These are phyloP conservation scores for Bubo bubo DNA, from an alignment of 2,113 vertebrate species.

Conservation along the genomic window DNA sequence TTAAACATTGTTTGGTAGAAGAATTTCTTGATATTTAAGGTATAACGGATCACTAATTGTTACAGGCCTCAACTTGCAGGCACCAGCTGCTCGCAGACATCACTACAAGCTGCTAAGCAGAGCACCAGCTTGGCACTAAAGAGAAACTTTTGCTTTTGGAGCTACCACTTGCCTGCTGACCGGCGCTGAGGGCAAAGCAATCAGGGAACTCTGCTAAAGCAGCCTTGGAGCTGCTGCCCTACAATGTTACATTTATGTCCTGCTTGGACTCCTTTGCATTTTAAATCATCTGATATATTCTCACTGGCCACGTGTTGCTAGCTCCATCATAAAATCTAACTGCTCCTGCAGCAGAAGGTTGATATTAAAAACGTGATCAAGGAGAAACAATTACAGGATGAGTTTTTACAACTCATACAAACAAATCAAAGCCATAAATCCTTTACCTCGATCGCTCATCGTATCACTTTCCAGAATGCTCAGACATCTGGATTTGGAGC, in stretches of 20 bases:
- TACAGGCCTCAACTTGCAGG: too few relatives aligned
- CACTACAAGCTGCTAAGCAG: not conserved
- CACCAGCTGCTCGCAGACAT: too few relatives aligned
- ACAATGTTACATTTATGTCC: rapidly evolving
- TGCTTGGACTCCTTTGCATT: rapidly evolving
- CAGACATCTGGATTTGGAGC: not conserved
- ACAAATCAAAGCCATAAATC: not conserved
- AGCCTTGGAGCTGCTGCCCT: rapidly evolving
- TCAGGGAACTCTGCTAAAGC: rapidly evolving
- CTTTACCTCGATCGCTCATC: rapidly evolving
- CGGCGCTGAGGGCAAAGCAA: rapidly evolving
- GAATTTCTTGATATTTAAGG: too few relatives aligned
- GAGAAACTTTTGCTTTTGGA: not conserved
- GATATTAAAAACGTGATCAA: rapidly evolving
- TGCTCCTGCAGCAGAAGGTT: not conserved
- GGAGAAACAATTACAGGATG: rapidly evolving
- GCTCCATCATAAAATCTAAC: rapidly evolving
- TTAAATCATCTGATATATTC: rapidly evolving
- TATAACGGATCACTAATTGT: too few relatives aligned
- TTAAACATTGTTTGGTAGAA: too few relatives aligned
- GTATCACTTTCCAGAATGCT: rapidly evolving
- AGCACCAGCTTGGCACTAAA: rapidly evolving
- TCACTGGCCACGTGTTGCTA: rapidly evolving
- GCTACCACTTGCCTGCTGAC: rapidly evolving
- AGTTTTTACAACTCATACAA: not conserved